Evolutionary conservation across 2,113 vertebrate species (phyloP).

Genomic region (Eublepharis macularius): DNA sequence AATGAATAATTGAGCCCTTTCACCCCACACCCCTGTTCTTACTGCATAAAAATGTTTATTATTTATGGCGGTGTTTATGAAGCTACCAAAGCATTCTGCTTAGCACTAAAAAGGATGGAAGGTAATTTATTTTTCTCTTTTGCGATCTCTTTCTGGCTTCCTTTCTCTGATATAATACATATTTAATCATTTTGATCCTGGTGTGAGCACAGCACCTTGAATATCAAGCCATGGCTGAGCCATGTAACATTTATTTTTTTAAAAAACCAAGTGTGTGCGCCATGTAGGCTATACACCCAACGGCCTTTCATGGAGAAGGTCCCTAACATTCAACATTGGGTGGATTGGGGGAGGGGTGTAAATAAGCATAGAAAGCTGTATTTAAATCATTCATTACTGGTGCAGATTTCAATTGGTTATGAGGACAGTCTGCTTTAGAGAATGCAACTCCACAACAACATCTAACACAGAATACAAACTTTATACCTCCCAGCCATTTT

Average conservation of each 20-base stretch:
- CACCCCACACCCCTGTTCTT: not conserved
- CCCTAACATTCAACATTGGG: not conserved
- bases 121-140: not conserved
- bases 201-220: not conserved
- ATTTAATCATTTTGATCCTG: not conserved
- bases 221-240: not conserved
- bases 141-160: not conserved
- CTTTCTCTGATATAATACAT: not conserved
- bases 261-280: not conserved
- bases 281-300: accelerated
- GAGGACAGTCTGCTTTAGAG: not conserved
- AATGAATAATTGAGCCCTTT: slow-evolving; percentile 33
- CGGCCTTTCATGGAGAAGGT: not conserved
- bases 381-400: not conserved
- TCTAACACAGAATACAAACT: not conserved
- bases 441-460: too few species aligned
- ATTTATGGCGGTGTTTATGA: slow-evolving; percentile 23
- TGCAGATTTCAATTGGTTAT: not conserved
- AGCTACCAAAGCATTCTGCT: not conserved
- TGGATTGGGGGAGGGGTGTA: too few species aligned
- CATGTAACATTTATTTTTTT: not conserved
- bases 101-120: not conserved
- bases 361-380: not conserved
- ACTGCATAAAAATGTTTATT: not conserved
- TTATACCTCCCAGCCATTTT: not conserved